Evolutionary conservation across 2,888 invertebrate species (phyloP), one percentile per base, ranked within the genome.

Genomic region (Hemicrepidius hirtus): DNA sequence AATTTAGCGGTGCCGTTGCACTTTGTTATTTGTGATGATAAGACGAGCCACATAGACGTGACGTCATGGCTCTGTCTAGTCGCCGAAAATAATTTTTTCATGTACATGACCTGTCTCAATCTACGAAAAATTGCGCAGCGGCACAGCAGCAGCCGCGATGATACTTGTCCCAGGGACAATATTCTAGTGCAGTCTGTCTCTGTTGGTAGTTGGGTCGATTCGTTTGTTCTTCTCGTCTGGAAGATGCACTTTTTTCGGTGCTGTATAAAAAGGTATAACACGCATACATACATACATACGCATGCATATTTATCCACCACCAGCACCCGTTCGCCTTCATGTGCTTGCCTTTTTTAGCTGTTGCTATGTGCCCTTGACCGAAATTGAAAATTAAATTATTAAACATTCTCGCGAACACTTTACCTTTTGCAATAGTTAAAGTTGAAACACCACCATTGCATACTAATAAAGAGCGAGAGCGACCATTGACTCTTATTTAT

Each of bases 61-160:
- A 60, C 73, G 73, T 73, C 73, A 73, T 32, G 18, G 60, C 44
- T 21, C 64, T 49, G 73, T 68, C 73, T 69, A 68, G 73, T 66
- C 73, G 68, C 73, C 73, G 49, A 73, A 73, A 73, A 73, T 73
- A 73, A 73, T 73, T 73, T 73, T 73, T 73, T 71, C 65, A 50
- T 68, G 73, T 73, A 62, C 73, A 66, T 46, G 73, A 73, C 73
- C 73, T 73, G 73, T 67, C 73, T 60, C 73, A 73, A 73, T 69
- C 49, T 66, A 44, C 55, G 69, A 73, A 73, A 73, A 73, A 73
- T 73, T 73, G 73, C 73, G 73, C 73, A 73, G 73, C 62, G 49
- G 65, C 50, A 69, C 69, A 69, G 73, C 73, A 73, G 73, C 62
- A 57, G 65, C 50, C 46, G 24, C 32, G 72, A 68, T 64, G 64